phyloP scores from a whole-genome alignment of 2,113 vertebrate species.

The Willisornis vidua region DNA sequence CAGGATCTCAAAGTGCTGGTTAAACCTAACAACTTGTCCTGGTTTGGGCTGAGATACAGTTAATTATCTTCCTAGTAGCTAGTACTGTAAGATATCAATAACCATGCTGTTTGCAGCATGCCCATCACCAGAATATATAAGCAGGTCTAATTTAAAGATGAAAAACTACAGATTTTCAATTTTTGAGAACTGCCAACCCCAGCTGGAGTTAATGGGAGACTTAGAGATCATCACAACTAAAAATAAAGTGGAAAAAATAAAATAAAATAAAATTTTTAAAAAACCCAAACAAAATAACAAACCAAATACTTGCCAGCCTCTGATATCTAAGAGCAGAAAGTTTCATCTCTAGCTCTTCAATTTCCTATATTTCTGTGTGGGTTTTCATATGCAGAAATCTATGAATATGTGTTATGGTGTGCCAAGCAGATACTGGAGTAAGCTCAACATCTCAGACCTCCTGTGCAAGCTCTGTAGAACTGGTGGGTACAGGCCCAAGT shows the following conservation, averaged over 20 bases:
- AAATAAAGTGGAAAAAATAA: background rate
- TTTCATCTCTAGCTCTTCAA: background rate
- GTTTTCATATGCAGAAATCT: background rate
- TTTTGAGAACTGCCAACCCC: background rate
- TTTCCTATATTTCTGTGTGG: background rate
- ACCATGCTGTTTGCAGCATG: background rate
- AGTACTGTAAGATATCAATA: background rate
- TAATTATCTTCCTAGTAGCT: background rate
- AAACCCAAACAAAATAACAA: rapidly evolving
- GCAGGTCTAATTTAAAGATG: background rate
- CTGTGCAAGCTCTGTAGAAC: background rate
- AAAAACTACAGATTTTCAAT: background rate
- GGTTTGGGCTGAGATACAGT: background rate
- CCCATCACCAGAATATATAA: background rate
- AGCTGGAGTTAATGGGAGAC: background rate
- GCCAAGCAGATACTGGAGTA: background rate
- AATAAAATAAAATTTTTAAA: background rate
- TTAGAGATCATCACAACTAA: background rate
- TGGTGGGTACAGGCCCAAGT: background rate
- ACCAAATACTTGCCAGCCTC: background rate
- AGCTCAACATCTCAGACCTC: background rate
- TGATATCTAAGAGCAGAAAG: background rate
- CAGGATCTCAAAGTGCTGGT: background rate
- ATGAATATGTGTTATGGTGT: background rate
- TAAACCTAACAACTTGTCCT: background rate